Evolutionary conservation across 1,140 invertebrate species (phyloP).

Genomic region (Ceratosolen fusciceps): DNA sequence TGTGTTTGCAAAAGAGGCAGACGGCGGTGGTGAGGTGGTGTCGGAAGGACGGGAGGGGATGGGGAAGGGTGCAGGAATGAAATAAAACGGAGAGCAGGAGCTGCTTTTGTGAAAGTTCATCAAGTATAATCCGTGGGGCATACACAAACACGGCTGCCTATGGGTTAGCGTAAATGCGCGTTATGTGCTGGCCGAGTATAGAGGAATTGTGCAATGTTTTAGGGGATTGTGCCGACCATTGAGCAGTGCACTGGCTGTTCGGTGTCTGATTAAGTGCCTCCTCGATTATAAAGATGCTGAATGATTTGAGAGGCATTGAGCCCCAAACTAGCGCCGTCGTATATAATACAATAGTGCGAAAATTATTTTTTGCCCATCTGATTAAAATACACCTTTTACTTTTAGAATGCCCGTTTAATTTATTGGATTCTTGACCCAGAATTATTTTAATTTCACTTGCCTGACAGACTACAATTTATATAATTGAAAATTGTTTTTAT

Average conservation of each 20-base stretch:
- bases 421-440: not conserved
- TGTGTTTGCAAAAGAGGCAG: not conserved
- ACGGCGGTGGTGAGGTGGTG: too few species aligned
- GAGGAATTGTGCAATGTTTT: conserved; percentile 5
- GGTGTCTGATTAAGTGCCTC: not conserved
- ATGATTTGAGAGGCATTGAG: not conserved
- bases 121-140: conserved; percentile 30
- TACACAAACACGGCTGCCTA: conserved; percentile 37
- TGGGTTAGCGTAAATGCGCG: conserved; percentile 17
- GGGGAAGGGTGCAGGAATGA: not conserved
- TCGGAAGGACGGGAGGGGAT: not conserved
- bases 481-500: too few species aligned
- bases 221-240: conserved; percentile 19
- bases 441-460: not conserved
- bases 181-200: not conserved
- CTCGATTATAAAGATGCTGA: not conserved
- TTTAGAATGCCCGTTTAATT: not conserved
- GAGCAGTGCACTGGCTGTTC: not conserved
- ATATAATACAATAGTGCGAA: not conserved
- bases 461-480: not conserved
- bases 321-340: not conserved
- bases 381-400: not conserved
- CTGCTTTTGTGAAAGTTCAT: conserved; percentile 48
- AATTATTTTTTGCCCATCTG: not conserved
- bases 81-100: conserved; percentile 2